phyloP scores from a whole-genome alignment of 1,140 invertebrate genomes.

The Drosophila novamexicana region DNA sequence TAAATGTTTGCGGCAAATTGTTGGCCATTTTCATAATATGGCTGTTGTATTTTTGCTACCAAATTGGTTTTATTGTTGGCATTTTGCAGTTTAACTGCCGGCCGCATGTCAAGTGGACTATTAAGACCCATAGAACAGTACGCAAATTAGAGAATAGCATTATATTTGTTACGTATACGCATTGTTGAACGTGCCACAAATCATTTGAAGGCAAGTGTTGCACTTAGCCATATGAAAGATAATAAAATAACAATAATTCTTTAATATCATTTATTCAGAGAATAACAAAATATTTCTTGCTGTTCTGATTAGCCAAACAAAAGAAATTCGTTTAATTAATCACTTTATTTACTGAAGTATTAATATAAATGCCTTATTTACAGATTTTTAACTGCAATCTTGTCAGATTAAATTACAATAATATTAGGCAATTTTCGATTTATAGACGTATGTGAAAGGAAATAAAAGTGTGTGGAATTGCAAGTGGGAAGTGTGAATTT shows the following conservation, averaged over 20 bases:
- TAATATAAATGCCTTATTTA: neutral
- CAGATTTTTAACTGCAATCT: neutral
- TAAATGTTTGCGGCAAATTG: slow-evolving; percentile 66
- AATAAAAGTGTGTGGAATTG: neutral
- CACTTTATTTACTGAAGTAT: too few species aligned
- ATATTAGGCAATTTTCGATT: neutral
- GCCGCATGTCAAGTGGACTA: slow-evolving; percentile 6
- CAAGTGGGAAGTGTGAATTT: slow-evolving; percentile 14
- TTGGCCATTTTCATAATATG: slow-evolving; percentile 63
- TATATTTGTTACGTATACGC: slow-evolving; percentile 11
- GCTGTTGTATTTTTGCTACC: slow-evolving; percentile 57
- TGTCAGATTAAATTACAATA: slow-evolving; percentile 3
- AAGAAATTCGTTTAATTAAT: too few species aligned
- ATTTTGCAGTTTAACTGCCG: slow-evolving; percentile 31
- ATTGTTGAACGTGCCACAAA: neutral
- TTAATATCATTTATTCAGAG: neutral
- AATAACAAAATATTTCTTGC: too few species aligned
- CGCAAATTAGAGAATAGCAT: neutral
- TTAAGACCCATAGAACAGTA: neutral
- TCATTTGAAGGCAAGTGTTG: neutral
- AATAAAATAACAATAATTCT: neutral
- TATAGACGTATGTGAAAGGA: neutral
- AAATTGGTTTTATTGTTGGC: slow-evolving; percentile 67
- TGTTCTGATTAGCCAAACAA: too few species aligned
- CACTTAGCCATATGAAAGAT: neutral